Conservation (phyloP, 2,113 vertebrate genomes). For the Rhadina sibilatrix region DNA sequence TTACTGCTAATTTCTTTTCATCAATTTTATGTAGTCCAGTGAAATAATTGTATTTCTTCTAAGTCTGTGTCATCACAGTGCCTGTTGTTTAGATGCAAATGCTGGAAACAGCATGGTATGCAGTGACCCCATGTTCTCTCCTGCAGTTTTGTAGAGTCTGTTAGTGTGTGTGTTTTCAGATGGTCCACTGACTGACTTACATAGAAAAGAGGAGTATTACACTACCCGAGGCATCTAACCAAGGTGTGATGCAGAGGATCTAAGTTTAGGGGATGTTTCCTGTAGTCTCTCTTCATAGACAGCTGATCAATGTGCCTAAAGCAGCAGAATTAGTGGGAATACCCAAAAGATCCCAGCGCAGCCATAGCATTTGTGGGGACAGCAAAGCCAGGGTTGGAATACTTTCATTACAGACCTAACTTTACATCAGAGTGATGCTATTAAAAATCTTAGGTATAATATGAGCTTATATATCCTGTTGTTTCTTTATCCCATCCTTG, state of each 20-base stretch:
- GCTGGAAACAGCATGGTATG: not conserved
- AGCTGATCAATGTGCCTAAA: not conserved
- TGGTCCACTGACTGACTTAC: not conserved
- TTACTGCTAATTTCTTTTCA: slow-evolving; percentile 71
- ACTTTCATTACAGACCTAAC: not conserved
- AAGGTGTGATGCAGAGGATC: not conserved
- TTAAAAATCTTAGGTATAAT: not conserved
- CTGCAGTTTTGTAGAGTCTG: not conserved
- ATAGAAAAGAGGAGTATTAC: not conserved
- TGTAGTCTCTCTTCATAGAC: not conserved
- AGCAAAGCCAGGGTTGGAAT: not conserved
- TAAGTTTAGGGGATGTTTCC: not conserved
- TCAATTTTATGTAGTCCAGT: slow-evolving; percentile 53
- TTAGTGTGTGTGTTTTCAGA: not conserved
- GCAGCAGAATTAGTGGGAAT: not conserved
- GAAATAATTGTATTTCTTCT: slow-evolving; percentile 41
- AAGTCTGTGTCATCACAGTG: slow-evolving; percentile 3
- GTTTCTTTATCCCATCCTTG: not conserved
- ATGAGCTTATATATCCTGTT: not conserved
- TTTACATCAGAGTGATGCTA: not conserved
- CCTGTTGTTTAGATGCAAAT: slow-evolving; percentile 60
- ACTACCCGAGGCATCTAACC: not conserved
- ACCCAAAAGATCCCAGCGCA: not conserved
- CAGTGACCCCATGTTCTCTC: not conserved
- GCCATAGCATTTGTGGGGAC: not conserved